These are phyloP conservation scores for Podabrus alpinus DNA, from an alignment of 2,888 invertebrate genomes.

Conservation along the genomic window DNA sequence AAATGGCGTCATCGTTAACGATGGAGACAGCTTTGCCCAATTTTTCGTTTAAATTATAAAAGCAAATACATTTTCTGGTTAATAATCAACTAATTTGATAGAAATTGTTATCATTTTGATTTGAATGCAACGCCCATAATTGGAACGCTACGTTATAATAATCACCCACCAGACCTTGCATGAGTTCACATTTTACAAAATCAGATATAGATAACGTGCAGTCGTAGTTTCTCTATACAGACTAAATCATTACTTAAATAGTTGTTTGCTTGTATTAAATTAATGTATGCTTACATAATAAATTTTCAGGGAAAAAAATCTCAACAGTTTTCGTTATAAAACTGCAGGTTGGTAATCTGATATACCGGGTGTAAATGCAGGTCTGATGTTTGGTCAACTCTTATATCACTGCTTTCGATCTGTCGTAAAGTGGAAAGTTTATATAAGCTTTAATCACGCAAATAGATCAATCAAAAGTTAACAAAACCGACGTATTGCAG, in stretches of 20 bases:
- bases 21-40: neutral
- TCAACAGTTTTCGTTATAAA: neutral
- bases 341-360: neutral
- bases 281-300: neutral
- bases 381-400: neutral
- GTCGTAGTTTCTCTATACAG: neutral
- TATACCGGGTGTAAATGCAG: neutral
- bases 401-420: neutral
- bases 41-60: neutral
- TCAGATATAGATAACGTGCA: constrained; percentile 13
- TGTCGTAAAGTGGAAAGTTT: neutral
- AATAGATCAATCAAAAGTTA: neutral
- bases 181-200: constrained; percentile 14
- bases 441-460: neutral
- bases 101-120: constrained; percentile 19
- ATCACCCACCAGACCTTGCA: constrained; percentile 6
- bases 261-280: neutral
- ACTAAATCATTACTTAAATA: constrained; percentile 11
- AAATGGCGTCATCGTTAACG: neutral
- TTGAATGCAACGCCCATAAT: constrained; percentile 18
- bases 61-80: constrained; percentile 4
- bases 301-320: neutral
- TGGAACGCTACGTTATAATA: constrained; percentile 18
- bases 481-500: neutral
- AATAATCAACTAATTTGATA: constrained; percentile 15